Conservation (phyloP, 2,113 vertebrate species). For the Eurypyga helias region DNA sequence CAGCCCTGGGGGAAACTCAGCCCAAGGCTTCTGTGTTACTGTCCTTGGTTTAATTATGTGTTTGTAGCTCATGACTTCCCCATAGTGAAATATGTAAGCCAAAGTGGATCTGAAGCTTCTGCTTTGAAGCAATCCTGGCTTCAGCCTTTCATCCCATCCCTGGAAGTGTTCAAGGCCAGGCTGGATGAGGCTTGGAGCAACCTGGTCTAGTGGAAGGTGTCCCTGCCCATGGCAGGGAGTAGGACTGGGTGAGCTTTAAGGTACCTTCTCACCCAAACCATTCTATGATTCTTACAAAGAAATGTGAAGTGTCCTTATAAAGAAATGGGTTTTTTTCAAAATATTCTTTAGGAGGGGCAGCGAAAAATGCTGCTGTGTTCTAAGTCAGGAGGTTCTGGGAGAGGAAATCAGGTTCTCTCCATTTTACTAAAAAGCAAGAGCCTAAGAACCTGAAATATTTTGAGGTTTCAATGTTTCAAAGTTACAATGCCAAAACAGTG, state of each 20-base stretch:
- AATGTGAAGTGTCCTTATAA: background rate
- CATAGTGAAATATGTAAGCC: background rate
- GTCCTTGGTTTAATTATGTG: background rate
- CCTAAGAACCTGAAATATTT: background rate
- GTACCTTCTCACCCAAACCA: too few species aligned
- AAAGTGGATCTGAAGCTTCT: background rate
- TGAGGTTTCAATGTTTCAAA: background rate
- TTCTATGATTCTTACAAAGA: background rate
- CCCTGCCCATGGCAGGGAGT: too few species aligned
- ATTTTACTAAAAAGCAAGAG: background rate
- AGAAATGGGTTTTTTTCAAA: background rate
- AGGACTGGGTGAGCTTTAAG: too few species aligned
- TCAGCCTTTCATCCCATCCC: background rate
- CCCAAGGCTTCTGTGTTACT: background rate
- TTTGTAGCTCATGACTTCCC: background rate
- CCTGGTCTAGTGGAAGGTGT: too few species aligned
- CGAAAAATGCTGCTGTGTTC: background rate
- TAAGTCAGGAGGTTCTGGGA: background rate
- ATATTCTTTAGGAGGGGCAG: background rate
- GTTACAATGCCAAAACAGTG: background rate
- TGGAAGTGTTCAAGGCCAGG: too few species aligned
- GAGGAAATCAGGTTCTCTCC: background rate
- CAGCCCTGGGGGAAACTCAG: background rate
- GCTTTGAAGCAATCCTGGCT: background rate
- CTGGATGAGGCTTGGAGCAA: too few species aligned